A percentile compares a stretch with the other conserved stretches of the same genome.
These are phyloP conservation scores for Callyntrura guangdongensis DNA, from an alignment of 2,888 invertebrate species.

Conservation along the genomic window DNA sequence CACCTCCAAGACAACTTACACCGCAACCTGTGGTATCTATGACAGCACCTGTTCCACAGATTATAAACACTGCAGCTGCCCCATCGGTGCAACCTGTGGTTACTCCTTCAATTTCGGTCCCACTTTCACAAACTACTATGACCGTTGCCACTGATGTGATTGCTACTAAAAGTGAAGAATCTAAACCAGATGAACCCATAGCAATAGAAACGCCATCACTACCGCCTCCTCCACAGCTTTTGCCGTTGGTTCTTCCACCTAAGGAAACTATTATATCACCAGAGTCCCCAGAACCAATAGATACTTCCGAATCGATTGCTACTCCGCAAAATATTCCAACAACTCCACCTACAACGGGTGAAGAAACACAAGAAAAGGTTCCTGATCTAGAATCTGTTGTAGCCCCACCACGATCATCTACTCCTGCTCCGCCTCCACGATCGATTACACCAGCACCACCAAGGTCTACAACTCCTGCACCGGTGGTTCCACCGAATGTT, in stretches of 20 bases:
- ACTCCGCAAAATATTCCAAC: constrained; percentile 82
- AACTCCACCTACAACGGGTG: constrained; percentile 74
- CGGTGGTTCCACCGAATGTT: background rate
- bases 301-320: constrained; percentile 68
- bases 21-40: constrained; percentile 32
- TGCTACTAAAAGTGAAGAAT: constrained; percentile 13
- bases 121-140: constrained; percentile 14
- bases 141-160: constrained; percentile 5
- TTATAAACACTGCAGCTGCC: constrained; percentile 7
- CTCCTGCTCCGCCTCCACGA: constrained; percentile 73
- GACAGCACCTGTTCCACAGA: constrained; percentile 29
- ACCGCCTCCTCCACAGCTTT: constrained; percentile 49
- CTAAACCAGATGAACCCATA: constrained; percentile 12
- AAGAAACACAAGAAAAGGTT: constrained; percentile 59
- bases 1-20: constrained; percentile 58
- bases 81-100: constrained; percentile 28
- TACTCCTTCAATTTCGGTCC: background rate
- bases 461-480: constrained; percentile 54
- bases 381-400: constrained; percentile 7
- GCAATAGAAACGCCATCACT: constrained; percentile 5
- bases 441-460: constrained; percentile 57
- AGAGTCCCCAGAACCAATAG: constrained; percentile 84
- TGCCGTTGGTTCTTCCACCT: constrained; percentile 26
- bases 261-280: constrained; percentile 81
- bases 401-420: constrained; percentile 77